Base-by-base conservation (phyloP, 1,140 invertebrate genomes). In the Yoshiicerus persimilis region DNA sequence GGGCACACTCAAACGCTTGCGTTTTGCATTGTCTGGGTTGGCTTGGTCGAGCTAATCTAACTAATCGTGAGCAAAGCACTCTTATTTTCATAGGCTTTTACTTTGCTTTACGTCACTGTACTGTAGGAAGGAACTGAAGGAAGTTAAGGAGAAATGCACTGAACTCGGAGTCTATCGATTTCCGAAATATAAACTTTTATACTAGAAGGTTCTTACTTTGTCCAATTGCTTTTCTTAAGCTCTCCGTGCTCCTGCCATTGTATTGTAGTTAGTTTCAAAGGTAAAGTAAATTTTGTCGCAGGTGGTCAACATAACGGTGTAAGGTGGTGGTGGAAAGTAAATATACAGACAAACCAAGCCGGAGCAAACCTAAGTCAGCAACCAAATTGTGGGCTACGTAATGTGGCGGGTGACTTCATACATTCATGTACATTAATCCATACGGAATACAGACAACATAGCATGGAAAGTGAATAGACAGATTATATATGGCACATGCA, bases 1-100 rank as follows among this genome's bases (percentile, higher is more conserved):
- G 75, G 75, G 75, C 75, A 80, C n/a, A 80, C 30, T 80, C 75
- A 20, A 80, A 77, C 75, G 75, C 75, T 80, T 80, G 75, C 75
- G 75, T 80, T 80, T 80, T 80, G 75, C 75, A 36, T 32, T 20
- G 34, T 23, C 47, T 56, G 47, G 47, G 47, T 16, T 56, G 47
- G 47, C 47, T 56, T 56, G 13, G 0, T 56, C 47, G 3, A n/a
- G 47, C 16, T n/a, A 16, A n/a, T 16, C 13, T n/a, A 56, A n/a
- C 47, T 56, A 56, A 56, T 56, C 47, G 16, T 56, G n/a, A 56
- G 47, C 13, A 56, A 56, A 56, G 20, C 47, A 56, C 47, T n/a
- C 20, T 36, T 80, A 13, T 36, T 80, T 34, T 38, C 75, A 36
- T 80, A 80, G 75, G n/a, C 75, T 80, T 77, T 80, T 80, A 38